Evolutionary conservation across 2,113 vertebrate species (phyloP).

Genomic region (Pitta sordida): DNA sequence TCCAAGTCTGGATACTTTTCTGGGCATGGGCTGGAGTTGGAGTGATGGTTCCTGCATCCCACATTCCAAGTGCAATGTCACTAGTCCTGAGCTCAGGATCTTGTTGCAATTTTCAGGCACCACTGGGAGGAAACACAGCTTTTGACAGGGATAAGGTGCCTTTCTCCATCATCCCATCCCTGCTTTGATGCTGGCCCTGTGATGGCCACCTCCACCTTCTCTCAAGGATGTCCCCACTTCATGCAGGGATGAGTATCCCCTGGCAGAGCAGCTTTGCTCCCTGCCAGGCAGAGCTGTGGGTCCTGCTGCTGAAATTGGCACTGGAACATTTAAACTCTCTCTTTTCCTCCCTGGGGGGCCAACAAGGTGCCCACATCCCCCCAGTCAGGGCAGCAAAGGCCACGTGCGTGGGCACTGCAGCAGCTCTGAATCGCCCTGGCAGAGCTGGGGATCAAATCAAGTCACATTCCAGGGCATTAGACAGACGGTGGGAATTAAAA

Average conservation of each 20-base stretch:
- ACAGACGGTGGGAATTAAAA: constrained; percentile 66
- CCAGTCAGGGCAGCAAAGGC: not conserved
- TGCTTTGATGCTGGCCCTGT: not conserved
- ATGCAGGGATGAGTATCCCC: not conserved
- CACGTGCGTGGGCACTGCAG: not conserved
- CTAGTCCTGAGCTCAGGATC: not conserved
- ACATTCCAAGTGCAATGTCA: rapidly evolving
- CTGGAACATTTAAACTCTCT: not conserved
- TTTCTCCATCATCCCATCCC: not conserved
- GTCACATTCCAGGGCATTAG: constrained; percentile 63
- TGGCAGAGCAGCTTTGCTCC: not conserved
- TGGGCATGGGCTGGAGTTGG: not conserved
- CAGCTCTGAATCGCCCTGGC: not conserved
- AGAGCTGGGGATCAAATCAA: constrained; percentile 25
- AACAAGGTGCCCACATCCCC: not conserved
- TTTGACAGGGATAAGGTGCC: not conserved
- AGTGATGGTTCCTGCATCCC: not conserved
- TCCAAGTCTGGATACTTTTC: not conserved
- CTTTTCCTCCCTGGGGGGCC: not conserved
- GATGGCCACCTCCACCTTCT: not conserved
- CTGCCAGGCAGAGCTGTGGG: not conserved
- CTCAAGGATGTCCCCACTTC: not conserved
- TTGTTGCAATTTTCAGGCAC: not conserved
- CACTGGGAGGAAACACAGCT: not conserved
- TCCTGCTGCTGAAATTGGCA: not conserved